Evolutionary conservation across 2,888 invertebrate species (phyloP).

Genomic region (Dexiosoma caninum): DNA sequence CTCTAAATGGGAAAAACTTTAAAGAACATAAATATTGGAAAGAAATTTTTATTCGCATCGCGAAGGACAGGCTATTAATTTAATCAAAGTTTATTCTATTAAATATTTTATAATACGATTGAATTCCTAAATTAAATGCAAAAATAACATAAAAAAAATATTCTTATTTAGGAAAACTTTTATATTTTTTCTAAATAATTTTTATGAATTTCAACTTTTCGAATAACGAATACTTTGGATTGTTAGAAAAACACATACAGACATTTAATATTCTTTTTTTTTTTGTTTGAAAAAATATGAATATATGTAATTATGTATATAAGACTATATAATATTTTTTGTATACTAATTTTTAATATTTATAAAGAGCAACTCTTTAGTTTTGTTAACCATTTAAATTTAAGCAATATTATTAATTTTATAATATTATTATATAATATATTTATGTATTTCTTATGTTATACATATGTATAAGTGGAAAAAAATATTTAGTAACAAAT

Average conservation of each 20-base stretch:
- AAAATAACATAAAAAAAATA: constrained; percentile 13
- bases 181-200: background rate
- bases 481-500: constrained; percentile 14
- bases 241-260: constrained; percentile 37
- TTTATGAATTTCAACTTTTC: constrained; percentile 4
- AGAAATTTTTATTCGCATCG: no score
- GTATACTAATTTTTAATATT: background rate
- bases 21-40: no score
- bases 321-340: constrained; percentile 11
- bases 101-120: constrained; percentile 40
- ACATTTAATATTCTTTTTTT: constrained; percentile 38
- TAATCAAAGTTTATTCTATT: constrained; percentile 27
- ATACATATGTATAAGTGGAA: constrained; percentile 9
- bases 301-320: constrained; percentile 23
- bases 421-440: constrained; percentile 2
- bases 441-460: constrained; percentile 9
- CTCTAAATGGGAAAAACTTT: no score
- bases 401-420: constrained; percentile 35
- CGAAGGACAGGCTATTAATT: no score
- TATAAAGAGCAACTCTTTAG: constrained; percentile 21
- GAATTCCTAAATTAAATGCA: constrained; percentile 47
- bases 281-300: no score
- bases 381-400: constrained; percentile 40
- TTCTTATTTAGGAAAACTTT: constrained; percentile 34
- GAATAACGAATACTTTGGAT: constrained; percentile 26